These are phyloP conservation scores for Lathamus discolor DNA, from an alignment of 2,113 vertebrate genomes.

Conservation along the genomic window DNA sequence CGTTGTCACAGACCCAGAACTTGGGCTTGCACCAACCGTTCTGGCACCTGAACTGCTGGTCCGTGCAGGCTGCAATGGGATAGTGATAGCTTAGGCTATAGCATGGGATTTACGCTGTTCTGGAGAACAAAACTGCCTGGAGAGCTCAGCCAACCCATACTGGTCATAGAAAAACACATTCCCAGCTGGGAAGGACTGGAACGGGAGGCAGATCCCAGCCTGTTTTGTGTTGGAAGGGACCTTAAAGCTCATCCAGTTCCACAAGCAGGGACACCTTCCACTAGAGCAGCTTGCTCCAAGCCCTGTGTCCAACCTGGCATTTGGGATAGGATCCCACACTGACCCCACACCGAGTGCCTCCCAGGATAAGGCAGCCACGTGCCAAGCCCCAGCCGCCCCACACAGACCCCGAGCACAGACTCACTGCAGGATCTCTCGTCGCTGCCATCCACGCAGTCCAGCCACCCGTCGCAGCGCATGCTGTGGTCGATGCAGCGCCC, in stretches of 20 bases:
- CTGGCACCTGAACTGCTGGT: conserved; percentile 77
- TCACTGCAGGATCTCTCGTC: conserved; percentile 87
- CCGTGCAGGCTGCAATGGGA: conserved; percentile 60
- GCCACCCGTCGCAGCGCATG: conserved; percentile 89
- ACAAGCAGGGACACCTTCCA: not conserved
- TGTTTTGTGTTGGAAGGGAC: not conserved
- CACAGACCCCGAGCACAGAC: conserved; percentile 1
- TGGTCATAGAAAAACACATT: not conserved
- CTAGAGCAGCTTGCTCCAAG: not conserved
- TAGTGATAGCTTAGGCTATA: not conserved
- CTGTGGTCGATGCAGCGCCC: conserved; percentile 75
- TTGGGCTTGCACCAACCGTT: conserved; percentile 86
- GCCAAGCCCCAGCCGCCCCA: not conserved
- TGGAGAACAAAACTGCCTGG: not conserved
- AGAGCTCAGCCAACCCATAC: not conserved
- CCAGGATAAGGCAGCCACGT: not conserved
- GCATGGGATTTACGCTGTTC: not conserved
- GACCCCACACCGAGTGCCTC: rapidly evolving
- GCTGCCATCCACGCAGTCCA: conserved; percentile 87
- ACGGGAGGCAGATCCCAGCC: not conserved
- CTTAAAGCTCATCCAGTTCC: not conserved
- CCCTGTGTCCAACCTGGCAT: not conserved
- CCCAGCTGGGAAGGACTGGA: not conserved
- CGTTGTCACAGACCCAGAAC: conserved; percentile 87
- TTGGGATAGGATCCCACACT: not conserved